Conservation (phyloP, 1,140 invertebrate species). For the Tribolium madens region DNA sequence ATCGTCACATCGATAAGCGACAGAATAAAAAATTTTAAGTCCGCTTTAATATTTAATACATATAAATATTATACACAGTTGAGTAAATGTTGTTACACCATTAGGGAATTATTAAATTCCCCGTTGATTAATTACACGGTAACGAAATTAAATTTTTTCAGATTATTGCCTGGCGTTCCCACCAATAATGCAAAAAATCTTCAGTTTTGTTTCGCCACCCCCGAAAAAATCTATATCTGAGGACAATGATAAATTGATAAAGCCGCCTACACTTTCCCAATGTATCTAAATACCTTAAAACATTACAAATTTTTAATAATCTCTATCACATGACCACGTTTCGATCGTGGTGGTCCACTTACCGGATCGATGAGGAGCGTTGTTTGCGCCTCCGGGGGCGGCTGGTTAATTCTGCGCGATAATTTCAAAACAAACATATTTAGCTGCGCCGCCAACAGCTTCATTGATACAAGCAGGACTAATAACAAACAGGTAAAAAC, state of each 20-base stretch:
- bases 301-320: constrained; percentile 23
- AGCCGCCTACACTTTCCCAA: background rate
- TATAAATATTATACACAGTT: no score
- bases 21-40: constrained; percentile 3
- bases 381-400: constrained; percentile 20
- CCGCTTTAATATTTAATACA: no score
- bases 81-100: constrained; percentile 16
- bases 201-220: background rate
- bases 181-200: constrained; percentile 22
- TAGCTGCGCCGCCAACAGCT: constrained; percentile 39
- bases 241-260: constrained; percentile 21
- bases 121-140: constrained; percentile 28
- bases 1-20: background rate
- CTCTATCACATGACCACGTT: background rate
- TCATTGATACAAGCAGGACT: constrained; percentile 37
- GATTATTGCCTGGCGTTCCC: constrained; percentile 4
- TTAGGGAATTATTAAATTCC: constrained; percentile 32
- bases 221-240: background rate
- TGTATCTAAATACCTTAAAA: constrained; percentile 3
- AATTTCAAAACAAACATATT: constrained; percentile 50
- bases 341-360: no score
- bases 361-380: background rate
- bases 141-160: constrained; percentile 22
- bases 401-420: constrained; percentile 40
- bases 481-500: constrained; percentile 28